These are phyloP conservation scores for Hydrochoerus hydrochaeris DNA, from an alignment of 2,113 vertebrate species.

Conservation along the genomic window DNA sequence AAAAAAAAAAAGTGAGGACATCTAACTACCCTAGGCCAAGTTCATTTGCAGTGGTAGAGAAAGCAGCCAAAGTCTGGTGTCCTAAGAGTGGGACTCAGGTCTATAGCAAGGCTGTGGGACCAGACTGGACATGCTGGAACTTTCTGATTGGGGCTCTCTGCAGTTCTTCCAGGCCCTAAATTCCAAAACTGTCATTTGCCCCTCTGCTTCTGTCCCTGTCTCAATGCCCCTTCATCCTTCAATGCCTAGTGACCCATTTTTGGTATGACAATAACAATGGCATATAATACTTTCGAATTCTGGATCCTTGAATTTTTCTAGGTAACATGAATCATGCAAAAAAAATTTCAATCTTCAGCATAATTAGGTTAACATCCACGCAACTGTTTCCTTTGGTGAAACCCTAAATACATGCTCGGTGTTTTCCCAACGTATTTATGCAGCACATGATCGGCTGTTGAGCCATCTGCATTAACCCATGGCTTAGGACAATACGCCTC, in stretches of 20 bases:
- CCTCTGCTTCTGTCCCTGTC: background rate
- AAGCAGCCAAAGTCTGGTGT: background rate
- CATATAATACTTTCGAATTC: background rate
- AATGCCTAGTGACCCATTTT: background rate
- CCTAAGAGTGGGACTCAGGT: background rate
- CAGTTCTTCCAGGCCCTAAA: background rate
- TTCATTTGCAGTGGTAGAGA: background rate
- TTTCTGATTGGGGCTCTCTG: background rate
- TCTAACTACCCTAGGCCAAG: rapidly evolving
- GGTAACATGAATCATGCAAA: background rate
- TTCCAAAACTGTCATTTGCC: no score
- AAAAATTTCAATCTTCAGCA: background rate
- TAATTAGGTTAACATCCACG: background rate
- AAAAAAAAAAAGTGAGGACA: background rate
- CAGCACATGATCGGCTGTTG: background rate
- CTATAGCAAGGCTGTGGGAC: rapidly evolving
- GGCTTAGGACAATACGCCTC: background rate
- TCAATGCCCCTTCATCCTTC: background rate
- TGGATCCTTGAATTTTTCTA: background rate
- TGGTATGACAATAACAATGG: background rate
- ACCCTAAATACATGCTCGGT: background rate
- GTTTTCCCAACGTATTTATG: background rate
- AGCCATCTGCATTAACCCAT: background rate
- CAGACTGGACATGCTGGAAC: background rate
- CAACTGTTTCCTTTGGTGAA: background rate